Percentiles rank a stretch among this genome's conserved stretches.
Evolutionary conservation across 1,140 invertebrate genomes (phyloP).

Genomic region (Aplysia californica): DNA sequence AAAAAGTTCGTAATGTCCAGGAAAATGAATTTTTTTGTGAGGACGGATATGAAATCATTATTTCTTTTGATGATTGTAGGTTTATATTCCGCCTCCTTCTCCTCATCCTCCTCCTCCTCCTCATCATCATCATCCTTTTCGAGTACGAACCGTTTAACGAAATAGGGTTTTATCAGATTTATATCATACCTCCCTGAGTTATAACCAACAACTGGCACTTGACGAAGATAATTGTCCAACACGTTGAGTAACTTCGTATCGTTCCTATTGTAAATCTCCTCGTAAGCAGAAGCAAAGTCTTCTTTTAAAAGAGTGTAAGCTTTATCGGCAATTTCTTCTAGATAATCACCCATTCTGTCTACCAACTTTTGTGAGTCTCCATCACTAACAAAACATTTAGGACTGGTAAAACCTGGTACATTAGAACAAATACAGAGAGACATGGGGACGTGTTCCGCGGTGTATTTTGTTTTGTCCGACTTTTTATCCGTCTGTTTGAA

Average conservation of each 20-base stretch:
- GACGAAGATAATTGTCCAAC: slow-evolving; percentile 22
- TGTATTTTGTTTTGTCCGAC: too few species aligned
- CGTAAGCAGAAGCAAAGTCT: neutral
- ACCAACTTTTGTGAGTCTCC: too few species aligned
- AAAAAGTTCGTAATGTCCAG: slow-evolving; percentile 35
- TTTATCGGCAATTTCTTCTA: neutral
- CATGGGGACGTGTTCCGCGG: too few species aligned
- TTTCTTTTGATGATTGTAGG: slow-evolving; percentile 34
- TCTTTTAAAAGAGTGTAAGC: neutral
- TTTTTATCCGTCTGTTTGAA: too few species aligned
- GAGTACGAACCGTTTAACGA: slow-evolving; percentile 13
- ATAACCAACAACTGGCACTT: slow-evolving; percentile 25
- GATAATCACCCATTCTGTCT: slow-evolving; percentile 6
- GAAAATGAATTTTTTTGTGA: slow-evolving; percentile 32
- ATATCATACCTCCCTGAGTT: slow-evolving; percentile 34
- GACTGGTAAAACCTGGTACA: too few species aligned
- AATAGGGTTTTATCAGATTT: slow-evolving; percentile 31
- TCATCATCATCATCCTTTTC: neutral
- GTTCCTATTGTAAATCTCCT: neutral
- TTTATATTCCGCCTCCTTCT: neutral
- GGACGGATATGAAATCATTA: slow-evolving; percentile 32
- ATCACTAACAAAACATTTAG: too few species aligned
- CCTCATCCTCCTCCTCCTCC: neutral
- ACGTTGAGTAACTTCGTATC: neutral
- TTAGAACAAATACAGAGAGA: too few species aligned